Conservation (phyloP, 2,113 vertebrate genomes). For the Nycticorax nycticorax region DNA sequence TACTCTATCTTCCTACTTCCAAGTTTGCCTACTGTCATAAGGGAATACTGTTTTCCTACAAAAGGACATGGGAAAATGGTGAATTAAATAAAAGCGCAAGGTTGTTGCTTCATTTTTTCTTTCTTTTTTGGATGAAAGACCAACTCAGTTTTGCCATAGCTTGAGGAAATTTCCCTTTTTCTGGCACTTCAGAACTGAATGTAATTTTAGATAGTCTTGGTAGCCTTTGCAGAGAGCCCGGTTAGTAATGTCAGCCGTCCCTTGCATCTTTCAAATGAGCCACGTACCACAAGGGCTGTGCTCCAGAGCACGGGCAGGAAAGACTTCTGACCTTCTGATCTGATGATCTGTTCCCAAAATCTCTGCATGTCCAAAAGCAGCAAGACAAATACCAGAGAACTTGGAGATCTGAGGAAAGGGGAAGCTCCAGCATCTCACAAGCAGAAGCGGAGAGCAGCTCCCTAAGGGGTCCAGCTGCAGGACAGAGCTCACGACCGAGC, state of each 20-base stretch:
- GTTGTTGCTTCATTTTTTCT: background rate
- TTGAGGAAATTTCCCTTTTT: background rate
- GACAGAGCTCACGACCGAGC: accelerated
- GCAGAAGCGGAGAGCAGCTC: background rate
- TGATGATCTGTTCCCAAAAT: slow-evolving; percentile 35
- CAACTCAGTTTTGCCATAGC: background rate
- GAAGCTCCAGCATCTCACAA: slow-evolving; percentile 10
- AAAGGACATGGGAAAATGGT: background rate
- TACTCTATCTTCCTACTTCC: background rate
- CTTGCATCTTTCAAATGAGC: background rate
- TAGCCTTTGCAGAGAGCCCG: background rate
- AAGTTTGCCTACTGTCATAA: background rate
- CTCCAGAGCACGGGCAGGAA: slow-evolving; percentile 19
- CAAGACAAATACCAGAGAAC: slow-evolving; percentile 25
- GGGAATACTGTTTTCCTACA: background rate
- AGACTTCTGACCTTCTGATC: slow-evolving; percentile 45
- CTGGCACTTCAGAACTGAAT: background rate
- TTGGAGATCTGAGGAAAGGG: background rate
- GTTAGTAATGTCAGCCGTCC: background rate
- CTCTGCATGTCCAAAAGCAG: background rate
- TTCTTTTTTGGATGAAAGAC: background rate
- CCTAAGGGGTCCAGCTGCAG: background rate
- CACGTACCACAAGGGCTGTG: background rate
- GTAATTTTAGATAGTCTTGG: background rate
- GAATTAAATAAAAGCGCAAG: background rate